Conservation (phyloP, 2,797 vertebrate species). For the Macropus fuliginosus region DNA sequence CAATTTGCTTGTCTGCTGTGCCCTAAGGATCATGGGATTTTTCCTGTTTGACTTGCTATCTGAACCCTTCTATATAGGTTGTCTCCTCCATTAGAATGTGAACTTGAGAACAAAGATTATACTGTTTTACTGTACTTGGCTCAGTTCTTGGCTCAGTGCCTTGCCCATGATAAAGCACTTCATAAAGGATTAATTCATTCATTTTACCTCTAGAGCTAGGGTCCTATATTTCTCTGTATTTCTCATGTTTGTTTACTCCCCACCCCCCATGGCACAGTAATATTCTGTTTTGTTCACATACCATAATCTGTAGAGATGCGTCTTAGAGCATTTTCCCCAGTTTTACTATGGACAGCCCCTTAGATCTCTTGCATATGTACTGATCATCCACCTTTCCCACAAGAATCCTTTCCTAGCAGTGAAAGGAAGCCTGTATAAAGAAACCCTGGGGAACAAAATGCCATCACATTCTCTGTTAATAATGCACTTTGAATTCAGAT, state of each 20-base stretch:
- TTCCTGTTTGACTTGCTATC: background rate
- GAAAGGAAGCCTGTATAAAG: background rate
- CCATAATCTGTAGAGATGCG: background rate
- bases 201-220: background rate
- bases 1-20: background rate
- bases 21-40: background rate
- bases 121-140: background rate
- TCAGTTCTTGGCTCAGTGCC: background rate
- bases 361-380: conserved; percentile 17
- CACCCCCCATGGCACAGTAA: background rate
- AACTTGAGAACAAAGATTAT: background rate
- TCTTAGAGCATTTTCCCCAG: background rate
- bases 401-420: conserved; percentile 32
- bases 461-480: conserved; percentile 52
- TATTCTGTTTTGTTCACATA: background rate
- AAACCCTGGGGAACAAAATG: conserved; percentile 34
- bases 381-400: conserved; percentile 35
- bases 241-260: background rate
- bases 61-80: background rate
- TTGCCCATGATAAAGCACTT: background rate
- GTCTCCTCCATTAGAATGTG: background rate
- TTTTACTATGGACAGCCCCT: background rate
- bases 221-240: background rate
- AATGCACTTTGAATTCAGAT: conserved; percentile 56
- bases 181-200: background rate